Conservation (phyloP, 2,113 vertebrate genomes). For the Ondatra zibethicus region DNA sequence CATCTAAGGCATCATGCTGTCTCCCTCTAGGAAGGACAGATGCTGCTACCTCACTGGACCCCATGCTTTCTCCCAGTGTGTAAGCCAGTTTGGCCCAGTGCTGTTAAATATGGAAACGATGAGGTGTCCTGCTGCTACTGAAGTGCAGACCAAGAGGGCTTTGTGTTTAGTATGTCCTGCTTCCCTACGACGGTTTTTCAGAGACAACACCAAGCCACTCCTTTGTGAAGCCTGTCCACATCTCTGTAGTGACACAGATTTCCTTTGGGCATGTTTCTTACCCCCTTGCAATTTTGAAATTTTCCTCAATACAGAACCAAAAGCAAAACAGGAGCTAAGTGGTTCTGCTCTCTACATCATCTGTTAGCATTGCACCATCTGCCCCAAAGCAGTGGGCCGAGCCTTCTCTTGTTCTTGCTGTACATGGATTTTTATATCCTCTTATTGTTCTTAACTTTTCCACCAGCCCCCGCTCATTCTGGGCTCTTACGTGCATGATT, state of each 20-base stretch:
- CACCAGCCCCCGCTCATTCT: constrained; percentile 78
- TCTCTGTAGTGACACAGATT: constrained; percentile 7
- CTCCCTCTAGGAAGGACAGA: constrained; percentile 37
- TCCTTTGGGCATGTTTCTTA: constrained; percentile 59
- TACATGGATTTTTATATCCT: constrained; percentile 65
- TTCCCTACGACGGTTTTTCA: constrained; percentile 15
- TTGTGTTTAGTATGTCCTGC: background rate
- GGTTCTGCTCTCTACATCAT: constrained; percentile 64
- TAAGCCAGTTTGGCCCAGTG: constrained; percentile 7
- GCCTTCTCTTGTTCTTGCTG: constrained; percentile 65
- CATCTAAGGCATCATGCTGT: constrained; percentile 23
- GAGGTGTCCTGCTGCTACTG: background rate
- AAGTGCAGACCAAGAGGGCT: background rate
- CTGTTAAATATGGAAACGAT: constrained; percentile 27
- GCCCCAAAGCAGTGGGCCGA: constrained; percentile 66
- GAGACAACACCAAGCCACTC: background rate
- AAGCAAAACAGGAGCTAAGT: constrained; percentile 60
- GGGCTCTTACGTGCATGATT: constrained; percentile 49
- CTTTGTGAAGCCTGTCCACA: constrained; percentile 26
- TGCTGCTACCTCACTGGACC: background rate
- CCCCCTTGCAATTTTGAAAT: constrained; percentile 48
- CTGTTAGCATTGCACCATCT: constrained; percentile 77
- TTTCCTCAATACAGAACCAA: constrained; percentile 67
- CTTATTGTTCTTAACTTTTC: constrained; percentile 79
- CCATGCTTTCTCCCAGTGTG: background rate